Evolutionary conservation across 2,888 invertebrate genomes (phyloP), one percentile per base, ranked within the genome.

Genomic region (Baccha elongata): DNA sequence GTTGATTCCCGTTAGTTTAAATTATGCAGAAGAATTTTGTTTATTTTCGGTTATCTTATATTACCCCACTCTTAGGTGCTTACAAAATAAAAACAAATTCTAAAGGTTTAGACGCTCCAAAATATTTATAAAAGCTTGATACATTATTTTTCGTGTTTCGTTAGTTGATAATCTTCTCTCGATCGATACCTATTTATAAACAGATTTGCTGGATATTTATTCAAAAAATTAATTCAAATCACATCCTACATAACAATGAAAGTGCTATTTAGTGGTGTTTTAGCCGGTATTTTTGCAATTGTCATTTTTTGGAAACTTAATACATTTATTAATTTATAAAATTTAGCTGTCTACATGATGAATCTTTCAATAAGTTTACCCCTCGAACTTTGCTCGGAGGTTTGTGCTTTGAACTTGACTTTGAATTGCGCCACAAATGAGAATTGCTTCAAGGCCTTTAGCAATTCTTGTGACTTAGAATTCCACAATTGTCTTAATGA

Each of bases 401-500:
- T 81, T n/a, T 81, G 81, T 62, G 26, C 71, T 13, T 55, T 81
- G 26, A 81, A 76, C 40, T 62, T 81, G 3, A 81, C 81, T 48
- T 50, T 81, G 42, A 81, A 71, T 67, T 81, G 81, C 11, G 81
- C 81, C 8, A 71, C 76, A 53, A 62, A 81, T 42, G 67, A 71
- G 0, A 67, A 19, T 21, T 81, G 81, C 26, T 35, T 81, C 1
- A 75, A 72, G 48, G 76, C 76, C 2, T 81, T 81, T 50, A 76
- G 71, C 29, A 81, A 72, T 40, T 81, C 81, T 7, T 81, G 81
- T 26, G 81, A 81, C 29, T 67, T 81, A 42, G 76, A 81, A 19
- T 81, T 81, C 32, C 48, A 48, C 35, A 81, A 81, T 21, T 81
- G 81, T n/a, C 53, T 75, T 10, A 71, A 81, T n/a, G 76, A 81